phyloP scores from a whole-genome alignment of 2,797 vertebrate genomes.

The Sebastes elongatus region DNA sequence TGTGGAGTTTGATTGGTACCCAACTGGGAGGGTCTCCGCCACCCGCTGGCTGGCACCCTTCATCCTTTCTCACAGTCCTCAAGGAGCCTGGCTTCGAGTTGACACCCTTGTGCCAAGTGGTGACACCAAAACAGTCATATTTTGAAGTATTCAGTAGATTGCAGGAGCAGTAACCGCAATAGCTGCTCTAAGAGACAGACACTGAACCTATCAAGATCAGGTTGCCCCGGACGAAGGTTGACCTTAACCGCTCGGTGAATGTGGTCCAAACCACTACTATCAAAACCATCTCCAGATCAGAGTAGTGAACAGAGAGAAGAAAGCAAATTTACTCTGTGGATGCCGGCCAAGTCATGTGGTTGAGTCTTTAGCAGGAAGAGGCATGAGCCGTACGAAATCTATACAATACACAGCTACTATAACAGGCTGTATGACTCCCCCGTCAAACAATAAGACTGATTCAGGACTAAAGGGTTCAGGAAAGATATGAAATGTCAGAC shows the following conservation, averaged over 20 bases:
- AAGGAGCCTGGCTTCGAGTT: conserved; percentile 43
- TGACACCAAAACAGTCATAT: conserved; percentile 39
- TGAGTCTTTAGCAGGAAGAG: conserved; percentile 63
- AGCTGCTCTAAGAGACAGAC: conserved; percentile 18
- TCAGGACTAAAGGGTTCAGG: conserved; percentile 60
- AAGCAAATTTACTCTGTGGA: conserved; percentile 55
- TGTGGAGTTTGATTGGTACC: conserved; percentile 43
- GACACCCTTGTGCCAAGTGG: conserved; percentile 43
- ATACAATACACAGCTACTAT: conserved; percentile 70
- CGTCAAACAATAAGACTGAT: conserved; percentile 73
- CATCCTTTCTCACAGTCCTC: conserved; percentile 63
- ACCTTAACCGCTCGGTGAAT: conserved; percentile 48
- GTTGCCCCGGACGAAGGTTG: conserved; percentile 31
- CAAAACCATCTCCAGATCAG: conserved; percentile 57
- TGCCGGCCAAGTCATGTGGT: conserved; percentile 71
- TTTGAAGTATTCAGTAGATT: conserved; percentile 30
- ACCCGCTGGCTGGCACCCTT: conserved; percentile 46
- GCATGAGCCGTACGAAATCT: conserved; percentile 67
- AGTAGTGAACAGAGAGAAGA: conserved; percentile 46
- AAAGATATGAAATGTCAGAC: conserved; percentile 67
- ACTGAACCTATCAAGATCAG: conserved; percentile 49
- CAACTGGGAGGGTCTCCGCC: conserved; percentile 44
- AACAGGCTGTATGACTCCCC: conserved; percentile 49
- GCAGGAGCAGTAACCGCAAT: conserved; percentile 27
- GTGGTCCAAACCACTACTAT: conserved; percentile 56